A percentile compares a stretch with the other conserved stretches of the same genome.
These are phyloP conservation scores for Drosophila picticornis DNA, from an alignment of 2,888 invertebrate species.

Conservation along the genomic window DNA sequence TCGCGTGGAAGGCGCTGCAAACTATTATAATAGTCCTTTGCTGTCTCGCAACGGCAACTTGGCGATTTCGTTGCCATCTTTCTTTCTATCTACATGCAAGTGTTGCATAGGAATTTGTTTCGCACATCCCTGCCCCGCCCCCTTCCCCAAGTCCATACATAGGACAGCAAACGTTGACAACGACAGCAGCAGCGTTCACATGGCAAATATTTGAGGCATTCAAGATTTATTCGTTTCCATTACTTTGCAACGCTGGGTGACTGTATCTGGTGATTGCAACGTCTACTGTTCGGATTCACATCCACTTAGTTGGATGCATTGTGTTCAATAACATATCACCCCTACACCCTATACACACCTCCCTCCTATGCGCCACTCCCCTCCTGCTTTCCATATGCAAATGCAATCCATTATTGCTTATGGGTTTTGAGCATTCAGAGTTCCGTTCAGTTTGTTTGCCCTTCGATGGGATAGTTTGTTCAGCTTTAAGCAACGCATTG, in stretches of 20 bases:
- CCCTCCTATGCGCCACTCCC: background rate
- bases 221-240: slow-evolving; percentile 74
- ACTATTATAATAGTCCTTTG: slow-evolving; percentile 68
- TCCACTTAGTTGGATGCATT: slow-evolving; percentile 54
- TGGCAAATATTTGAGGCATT: slow-evolving; percentile 72
- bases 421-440: slow-evolving; percentile 39
- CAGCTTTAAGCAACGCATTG: slow-evolving; percentile 49
- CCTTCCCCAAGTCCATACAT: slow-evolving; percentile 8
- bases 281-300: slow-evolving; percentile 33
- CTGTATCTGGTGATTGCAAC: slow-evolving; percentile 45
- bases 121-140: slow-evolving; percentile 3
- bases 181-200: slow-evolving; percentile 36
- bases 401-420: slow-evolving; percentile 57
- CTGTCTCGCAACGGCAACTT: slow-evolving; percentile 40
- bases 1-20: slow-evolving; percentile 61
- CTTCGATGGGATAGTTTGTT: slow-evolving; percentile 40
- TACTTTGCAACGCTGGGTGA: slow-evolving; percentile 26
- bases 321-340: slow-evolving; percentile 18
- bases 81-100: slow-evolving; percentile 26
- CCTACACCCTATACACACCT: background rate
- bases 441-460: slow-evolving; percentile 35
- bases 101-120: slow-evolving; percentile 57
- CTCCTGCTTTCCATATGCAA: slow-evolving; percentile 49
- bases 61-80: slow-evolving; percentile 54
- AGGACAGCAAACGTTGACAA: slow-evolving; percentile 19